Evolutionary conservation across 2,888 invertebrate genomes (phyloP).

Genomic region (Pterostichus niger): DNA sequence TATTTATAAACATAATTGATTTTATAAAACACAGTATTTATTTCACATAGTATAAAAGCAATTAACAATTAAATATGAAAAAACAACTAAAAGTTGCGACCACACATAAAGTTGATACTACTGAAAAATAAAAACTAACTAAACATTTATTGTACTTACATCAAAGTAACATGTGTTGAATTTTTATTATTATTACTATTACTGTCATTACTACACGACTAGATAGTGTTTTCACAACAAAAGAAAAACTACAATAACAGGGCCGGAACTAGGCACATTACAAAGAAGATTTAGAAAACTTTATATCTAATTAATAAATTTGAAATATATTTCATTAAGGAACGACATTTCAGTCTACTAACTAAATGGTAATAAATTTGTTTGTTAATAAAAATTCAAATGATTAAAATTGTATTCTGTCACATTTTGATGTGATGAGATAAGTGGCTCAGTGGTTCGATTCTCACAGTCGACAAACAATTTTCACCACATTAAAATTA

Average conservation of each 20-base stretch:
- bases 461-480: too few relatives aligned
- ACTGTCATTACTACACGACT: background rate
- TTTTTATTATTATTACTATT: slow-evolving; percentile 48
- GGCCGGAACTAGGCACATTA: too few relatives aligned
- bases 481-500: too few relatives aligned
- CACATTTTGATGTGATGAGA: too few relatives aligned
- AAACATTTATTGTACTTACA: background rate
- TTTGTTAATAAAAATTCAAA: too few relatives aligned
- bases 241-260: background rate
- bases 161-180: slow-evolving; percentile 44
- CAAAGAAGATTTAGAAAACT: too few relatives aligned
- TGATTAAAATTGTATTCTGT: too few relatives aligned
- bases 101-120: slow-evolving; percentile 28
- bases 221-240: background rate
- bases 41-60: background rate
- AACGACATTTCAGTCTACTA: too few relatives aligned
- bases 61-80: slow-evolving; percentile 2
- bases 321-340: too few relatives aligned
- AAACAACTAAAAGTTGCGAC: slow-evolving; percentile 15
- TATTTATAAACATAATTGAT: background rate
- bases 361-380: too few relatives aligned
- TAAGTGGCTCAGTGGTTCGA: too few relatives aligned
- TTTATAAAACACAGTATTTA: background rate
- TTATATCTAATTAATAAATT: too few relatives aligned
- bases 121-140: slow-evolving; percentile 6